Evolutionary conservation across 1,140 invertebrate species (phyloP).

Genomic region (Thaumetopoea pityocampa): DNA sequence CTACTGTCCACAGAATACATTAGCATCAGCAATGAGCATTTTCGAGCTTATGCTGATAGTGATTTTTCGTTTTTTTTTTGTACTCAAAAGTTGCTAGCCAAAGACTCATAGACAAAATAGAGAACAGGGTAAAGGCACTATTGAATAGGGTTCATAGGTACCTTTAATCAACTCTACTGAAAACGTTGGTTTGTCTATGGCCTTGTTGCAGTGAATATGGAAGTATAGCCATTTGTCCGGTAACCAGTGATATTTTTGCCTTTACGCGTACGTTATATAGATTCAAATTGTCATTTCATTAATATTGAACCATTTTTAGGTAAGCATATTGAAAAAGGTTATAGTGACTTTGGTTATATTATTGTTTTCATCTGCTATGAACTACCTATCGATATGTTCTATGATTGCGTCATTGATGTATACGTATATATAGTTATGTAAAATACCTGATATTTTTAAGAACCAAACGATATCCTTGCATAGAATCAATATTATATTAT

Average conservation of each 20-base stretch:
- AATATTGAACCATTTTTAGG: conserved; percentile 21
- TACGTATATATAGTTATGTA: conserved; percentile 53
- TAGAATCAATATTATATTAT: conserved; percentile 6
- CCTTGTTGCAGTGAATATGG: conserved; percentile 25
- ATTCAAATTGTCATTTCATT: conserved; percentile 22
- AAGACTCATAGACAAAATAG: no score
- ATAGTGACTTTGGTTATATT: conserved; percentile 46
- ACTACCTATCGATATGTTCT: conserved; percentile 64
- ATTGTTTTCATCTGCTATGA: conserved; percentile 58
- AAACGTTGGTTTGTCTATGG: conserved; percentile 19
- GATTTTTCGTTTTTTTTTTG: no score
- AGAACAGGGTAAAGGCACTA: no score
- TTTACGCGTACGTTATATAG: conserved; percentile 11
- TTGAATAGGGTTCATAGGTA: no score
- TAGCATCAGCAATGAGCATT: no score
- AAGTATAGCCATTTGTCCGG: conserved; percentile 52
- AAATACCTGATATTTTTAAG: conserved; percentile 28
- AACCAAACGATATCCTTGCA: no score
- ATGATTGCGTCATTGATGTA: conserved; percentile 74
- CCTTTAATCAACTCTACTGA: not conserved
- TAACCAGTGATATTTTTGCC: conserved; percentile 36
- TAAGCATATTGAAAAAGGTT: conserved; percentile 22
- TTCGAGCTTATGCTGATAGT: no score
- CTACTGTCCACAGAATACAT: no score
- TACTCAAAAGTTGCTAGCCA: no score